These are phyloP conservation scores for Pseudanteris insignis DNA, from an alignment of 2,888 invertebrate species.

Conservation along the genomic window DNA sequence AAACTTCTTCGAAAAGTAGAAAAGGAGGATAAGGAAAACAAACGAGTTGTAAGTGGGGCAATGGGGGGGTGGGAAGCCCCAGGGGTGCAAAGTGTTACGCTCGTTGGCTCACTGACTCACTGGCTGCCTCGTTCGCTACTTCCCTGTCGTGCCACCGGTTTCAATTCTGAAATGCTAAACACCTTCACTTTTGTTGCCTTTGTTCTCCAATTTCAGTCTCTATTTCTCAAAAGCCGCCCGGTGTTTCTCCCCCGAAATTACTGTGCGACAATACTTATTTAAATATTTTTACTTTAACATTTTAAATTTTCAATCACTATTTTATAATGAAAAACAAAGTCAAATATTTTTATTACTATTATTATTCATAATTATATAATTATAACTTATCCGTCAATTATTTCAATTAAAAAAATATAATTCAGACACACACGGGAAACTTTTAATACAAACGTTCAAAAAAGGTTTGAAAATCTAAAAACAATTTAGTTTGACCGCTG, in stretches of 20 bases:
- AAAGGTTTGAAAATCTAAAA: no score
- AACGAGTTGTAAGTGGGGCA: slow-evolving; percentile 62
- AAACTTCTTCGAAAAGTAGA: slow-evolving; percentile 27
- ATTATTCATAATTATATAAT: no score
- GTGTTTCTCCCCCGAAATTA: slow-evolving; percentile 5
- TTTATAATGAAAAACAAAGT: no score
- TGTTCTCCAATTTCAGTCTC: slow-evolving; percentile 17
- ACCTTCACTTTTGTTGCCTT: slow-evolving; percentile 26
- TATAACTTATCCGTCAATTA: no score
- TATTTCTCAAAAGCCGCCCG: slow-evolving; percentile 16
- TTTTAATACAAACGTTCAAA: no score
- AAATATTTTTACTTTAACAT: slow-evolving; percentile 2
- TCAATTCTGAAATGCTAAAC: slow-evolving; percentile 39
- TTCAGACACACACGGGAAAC: no score
- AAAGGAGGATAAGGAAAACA: slow-evolving; percentile 51
- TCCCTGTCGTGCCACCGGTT: slow-evolving; percentile 24
- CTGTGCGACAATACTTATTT: no score
- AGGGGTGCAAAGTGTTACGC: slow-evolving; percentile 54
- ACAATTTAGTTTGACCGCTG: no score
- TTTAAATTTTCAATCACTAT: slow-evolving; percentile 2
- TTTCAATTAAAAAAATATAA: no score
- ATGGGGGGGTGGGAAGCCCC: slow-evolving; percentile 62
- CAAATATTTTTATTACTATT: no score
- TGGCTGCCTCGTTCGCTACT: slow-evolving; percentile 28
- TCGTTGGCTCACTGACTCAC: slow-evolving; percentile 45